Conservation (phyloP, 1,140 invertebrate genomes). For the Aphelenchoides besseyi region DNA sequence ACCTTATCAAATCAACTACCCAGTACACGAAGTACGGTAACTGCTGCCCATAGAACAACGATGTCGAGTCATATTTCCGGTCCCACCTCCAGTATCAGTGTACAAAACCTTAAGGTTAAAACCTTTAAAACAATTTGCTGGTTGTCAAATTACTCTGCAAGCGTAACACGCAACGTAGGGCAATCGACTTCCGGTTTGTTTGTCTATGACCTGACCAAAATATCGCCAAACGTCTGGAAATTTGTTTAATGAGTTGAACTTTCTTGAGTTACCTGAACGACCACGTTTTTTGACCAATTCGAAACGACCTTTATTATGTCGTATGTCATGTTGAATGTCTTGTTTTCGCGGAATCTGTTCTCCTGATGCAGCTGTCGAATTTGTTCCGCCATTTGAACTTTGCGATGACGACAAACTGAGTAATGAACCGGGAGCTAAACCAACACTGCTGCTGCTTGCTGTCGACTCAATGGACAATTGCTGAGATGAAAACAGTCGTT, state of each 20-base stretch:
- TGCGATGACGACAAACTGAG: conserved; percentile 6
- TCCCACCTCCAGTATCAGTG: conserved; percentile 58
- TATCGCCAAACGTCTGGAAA: conserved; percentile 63
- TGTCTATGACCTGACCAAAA: conserved; percentile 60
- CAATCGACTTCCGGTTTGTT: conserved; percentile 48
- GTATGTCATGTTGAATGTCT: conserved; percentile 60
- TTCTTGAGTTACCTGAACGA: no score
- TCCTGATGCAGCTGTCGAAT: background rate
- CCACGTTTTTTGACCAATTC: conserved; percentile 57
- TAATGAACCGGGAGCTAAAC: conserved; percentile 17
- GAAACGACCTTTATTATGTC: conserved; percentile 54
- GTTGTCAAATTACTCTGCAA: conserved; percentile 61
- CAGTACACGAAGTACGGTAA: conserved; percentile 50
- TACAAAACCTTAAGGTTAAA: no score
- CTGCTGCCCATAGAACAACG: conserved; percentile 58
- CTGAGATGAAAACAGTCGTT: conserved; percentile 11
- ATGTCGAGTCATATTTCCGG: conserved; percentile 56
- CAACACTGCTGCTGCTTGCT: conserved; percentile 42
- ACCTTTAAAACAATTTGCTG: no score
- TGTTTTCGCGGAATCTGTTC: conserved; percentile 58
- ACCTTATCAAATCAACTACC: conserved; percentile 23
- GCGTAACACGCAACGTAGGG: conserved; percentile 61
- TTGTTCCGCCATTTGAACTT: no score
- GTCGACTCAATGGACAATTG: conserved; percentile 53
- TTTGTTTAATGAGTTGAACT: no score